These are phyloP conservation scores for Dendroctonus valens DNA, from an alignment of 1,140 invertebrate genomes.

Conservation along the genomic window DNA sequence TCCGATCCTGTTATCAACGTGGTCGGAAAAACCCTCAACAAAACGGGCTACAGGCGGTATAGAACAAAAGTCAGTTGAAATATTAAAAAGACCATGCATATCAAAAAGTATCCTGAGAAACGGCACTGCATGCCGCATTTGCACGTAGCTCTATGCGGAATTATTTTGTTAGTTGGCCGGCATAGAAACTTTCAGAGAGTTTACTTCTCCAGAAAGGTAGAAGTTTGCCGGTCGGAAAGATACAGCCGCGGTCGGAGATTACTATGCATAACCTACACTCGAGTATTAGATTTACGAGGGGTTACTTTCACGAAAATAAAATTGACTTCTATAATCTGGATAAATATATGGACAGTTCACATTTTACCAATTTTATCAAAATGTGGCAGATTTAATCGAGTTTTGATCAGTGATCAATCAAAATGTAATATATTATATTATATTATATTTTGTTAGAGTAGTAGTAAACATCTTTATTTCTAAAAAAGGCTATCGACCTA, in stretches of 20 bases:
- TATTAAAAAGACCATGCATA: slow-evolving; percentile 41
- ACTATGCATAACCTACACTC: slow-evolving; percentile 21
- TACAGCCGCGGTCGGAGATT: slow-evolving; percentile 10
- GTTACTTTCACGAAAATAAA: no score
- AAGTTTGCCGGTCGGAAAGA: slow-evolving; percentile 17
- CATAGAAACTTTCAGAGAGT: slow-evolving; percentile 26
- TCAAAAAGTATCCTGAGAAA: slow-evolving; percentile 32
- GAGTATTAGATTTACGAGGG: background rate
- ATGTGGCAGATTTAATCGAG: no score
- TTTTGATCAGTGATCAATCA: no score
- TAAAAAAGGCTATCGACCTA: no score
- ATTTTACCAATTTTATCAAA: no score
- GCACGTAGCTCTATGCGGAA: slow-evolving; percentile 29
- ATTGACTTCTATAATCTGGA: no score
- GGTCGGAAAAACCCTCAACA: slow-evolving; percentile 10
- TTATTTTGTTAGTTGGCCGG: slow-evolving; percentile 32
- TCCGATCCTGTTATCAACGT: background rate
- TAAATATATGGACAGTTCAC: no score
- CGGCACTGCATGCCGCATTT: slow-evolving; percentile 24
- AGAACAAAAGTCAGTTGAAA: slow-evolving; percentile 33
- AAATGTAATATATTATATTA: no score
- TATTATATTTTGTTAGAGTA: no score
- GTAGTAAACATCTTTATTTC: no score
- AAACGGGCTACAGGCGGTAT: slow-evolving; percentile 7
- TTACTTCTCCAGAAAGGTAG: background rate